Evolutionary conservation across 1,140 invertebrate species (phyloP).

Genomic region (Gryon sp.): DNA sequence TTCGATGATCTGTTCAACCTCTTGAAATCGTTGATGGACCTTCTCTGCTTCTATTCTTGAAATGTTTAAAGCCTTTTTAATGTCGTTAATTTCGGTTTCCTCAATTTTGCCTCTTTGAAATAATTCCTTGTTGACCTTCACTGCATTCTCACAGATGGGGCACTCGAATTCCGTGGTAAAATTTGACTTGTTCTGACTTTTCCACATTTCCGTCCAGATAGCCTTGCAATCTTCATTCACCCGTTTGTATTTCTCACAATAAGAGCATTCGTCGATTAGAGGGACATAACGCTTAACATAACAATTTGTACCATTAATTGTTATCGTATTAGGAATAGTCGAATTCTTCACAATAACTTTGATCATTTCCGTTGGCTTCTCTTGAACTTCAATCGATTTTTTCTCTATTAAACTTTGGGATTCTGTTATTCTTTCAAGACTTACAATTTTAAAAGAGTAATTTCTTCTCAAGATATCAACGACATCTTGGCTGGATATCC

Average conservation of each 20-base stretch:
- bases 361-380: slow-evolving; percentile 1
- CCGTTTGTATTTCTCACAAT: slow-evolving; percentile 30
- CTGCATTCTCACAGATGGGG: slow-evolving; percentile 18
- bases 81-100: slow-evolving; percentile 7
- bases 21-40: no score
- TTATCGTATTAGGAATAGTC: slow-evolving; percentile 9
- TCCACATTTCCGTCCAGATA: slow-evolving; percentile 44
- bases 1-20: no score
- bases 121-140: slow-evolving; percentile 17
- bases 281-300: slow-evolving; percentile 26
- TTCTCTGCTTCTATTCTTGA: no score
- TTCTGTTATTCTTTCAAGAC: slow-evolving; percentile 15
- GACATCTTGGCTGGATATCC: not conserved
- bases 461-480: not conserved
- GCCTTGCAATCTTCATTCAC: slow-evolving; percentile 18
- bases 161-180: slow-evolving; percentile 31
- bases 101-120: not conserved
- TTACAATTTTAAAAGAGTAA: slow-evolving; percentile 7
- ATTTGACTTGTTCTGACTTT: slow-evolving; percentile 25
- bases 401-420: not conserved
- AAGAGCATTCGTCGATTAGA: not conserved
- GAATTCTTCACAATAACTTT: slow-evolving; percentile 35
- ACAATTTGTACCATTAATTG: slow-evolving; percentile 8
- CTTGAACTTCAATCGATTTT: not conserved
- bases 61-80: slow-evolving; percentile 1